A percentile compares a stretch with the other conserved stretches of the same genome.
Conservation (phyloP, 2,797 vertebrate species). For the Acipenser oxyrinchus region DNA sequence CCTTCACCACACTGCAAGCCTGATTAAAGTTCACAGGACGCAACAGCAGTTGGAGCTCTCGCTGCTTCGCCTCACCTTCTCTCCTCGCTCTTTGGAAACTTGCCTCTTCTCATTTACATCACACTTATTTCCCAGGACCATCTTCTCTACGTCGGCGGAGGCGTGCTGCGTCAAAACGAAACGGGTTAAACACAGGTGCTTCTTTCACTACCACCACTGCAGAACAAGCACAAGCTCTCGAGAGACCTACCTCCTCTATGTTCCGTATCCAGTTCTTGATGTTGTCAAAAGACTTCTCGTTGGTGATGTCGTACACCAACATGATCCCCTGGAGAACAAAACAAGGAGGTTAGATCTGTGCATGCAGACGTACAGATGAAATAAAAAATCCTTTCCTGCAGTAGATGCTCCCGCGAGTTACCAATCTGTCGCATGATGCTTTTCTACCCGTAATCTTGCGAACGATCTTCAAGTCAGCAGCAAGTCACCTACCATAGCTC, state of each 20-base stretch:
- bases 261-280: conserved; percentile 99
- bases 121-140: conserved; percentile 98
- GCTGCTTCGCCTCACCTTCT: conserved; percentile 65
- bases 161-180: conserved; percentile 65
- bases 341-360: neutral
- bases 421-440: too few species aligned
- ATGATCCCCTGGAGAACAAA: conserved; percentile 78
- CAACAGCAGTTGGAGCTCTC: too few species aligned
- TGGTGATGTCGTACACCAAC: conserved; percentile 98
- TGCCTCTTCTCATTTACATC: conserved; percentile 95
- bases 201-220: too few species aligned
- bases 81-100: conserved; percentile 87
- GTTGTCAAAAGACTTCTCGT: conserved; percentile 96
- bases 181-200: too few species aligned
- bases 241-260: conserved; percentile 80
- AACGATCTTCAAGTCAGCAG: neutral
- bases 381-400: too few species aligned
- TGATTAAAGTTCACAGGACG: neutral
- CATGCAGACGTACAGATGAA: too few species aligned
- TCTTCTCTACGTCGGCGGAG: conserved; percentile 91
- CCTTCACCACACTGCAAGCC: neutral
- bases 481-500: conserved; percentile 77
- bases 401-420: too few species aligned
- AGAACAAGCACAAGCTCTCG: conserved; percentile 1
- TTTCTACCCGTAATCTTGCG: too few species aligned